phyloP scores from a whole-genome alignment of 2,888 invertebrate species.

The Drosophila colorata region DNA sequence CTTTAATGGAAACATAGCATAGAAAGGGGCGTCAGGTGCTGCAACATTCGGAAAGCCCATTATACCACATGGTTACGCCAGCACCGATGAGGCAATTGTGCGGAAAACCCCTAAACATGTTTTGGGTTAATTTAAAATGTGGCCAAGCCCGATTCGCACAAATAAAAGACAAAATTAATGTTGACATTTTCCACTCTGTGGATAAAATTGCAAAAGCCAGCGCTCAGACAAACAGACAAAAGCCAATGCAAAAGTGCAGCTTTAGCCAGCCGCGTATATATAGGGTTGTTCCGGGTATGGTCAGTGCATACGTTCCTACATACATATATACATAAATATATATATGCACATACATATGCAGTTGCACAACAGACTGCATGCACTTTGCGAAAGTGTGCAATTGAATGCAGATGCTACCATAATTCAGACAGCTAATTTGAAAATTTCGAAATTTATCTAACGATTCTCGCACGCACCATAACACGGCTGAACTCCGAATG shows the following conservation, averaged over 20 bases:
- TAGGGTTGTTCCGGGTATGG: slow-evolving; percentile 50
- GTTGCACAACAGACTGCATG: slow-evolving; percentile 35
- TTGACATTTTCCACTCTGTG: slow-evolving; percentile 82
- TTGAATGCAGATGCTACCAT: slow-evolving; percentile 75
- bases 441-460: slow-evolving; percentile 72
- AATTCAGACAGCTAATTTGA: slow-evolving; percentile 72
- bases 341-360: not conserved
- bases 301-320: slow-evolving; percentile 13
- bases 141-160: slow-evolving; percentile 76
- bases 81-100: slow-evolving; percentile 78
- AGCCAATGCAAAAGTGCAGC: slow-evolving; percentile 56
- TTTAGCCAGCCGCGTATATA: slow-evolving; percentile 33
- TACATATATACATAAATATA: not conserved
- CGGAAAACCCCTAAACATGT: slow-evolving; percentile 84
- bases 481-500: slow-evolving; percentile 29
- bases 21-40: slow-evolving; percentile 64
- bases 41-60: slow-evolving; percentile 55
- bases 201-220: slow-evolving; percentile 75
- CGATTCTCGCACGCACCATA: slow-evolving; percentile 36
- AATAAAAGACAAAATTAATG: slow-evolving; percentile 84
- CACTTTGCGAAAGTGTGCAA: slow-evolving; percentile 63
- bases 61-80: slow-evolving; percentile 57
- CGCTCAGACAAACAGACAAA: slow-evolving; percentile 43
- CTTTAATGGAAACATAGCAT: not conserved
- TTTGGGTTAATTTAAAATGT: slow-evolving; percentile 84